Percentiles rank a stretch among this genome's conserved stretches.
phyloP scores from a whole-genome alignment of 2,888 invertebrate genomes.

The Ophion costatus region DNA sequence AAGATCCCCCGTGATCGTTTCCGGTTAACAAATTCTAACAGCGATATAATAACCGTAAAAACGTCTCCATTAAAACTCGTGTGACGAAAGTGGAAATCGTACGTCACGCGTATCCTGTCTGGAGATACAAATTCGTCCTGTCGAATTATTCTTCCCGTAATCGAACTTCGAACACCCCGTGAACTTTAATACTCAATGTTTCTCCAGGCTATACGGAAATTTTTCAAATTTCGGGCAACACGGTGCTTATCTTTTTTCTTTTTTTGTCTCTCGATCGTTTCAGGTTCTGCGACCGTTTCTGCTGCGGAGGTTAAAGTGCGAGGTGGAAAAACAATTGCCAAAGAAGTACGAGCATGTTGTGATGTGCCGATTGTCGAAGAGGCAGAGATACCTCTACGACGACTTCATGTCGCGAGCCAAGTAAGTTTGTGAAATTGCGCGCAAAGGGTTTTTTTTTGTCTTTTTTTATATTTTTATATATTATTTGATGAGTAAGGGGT shows the following conservation, averaged over 20 bases:
- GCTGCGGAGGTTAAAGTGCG: constrained; percentile 94
- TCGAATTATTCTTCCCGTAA: neutral
- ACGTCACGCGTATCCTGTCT: constrained; percentile 81
- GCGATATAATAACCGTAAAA: constrained; percentile 75
- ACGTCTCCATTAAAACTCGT: constrained; percentile 81
- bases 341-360: constrained; percentile 98
- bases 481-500: too few relatives aligned
- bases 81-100: constrained; percentile 75
- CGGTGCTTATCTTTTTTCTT: neutral
- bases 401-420: constrained; percentile 99
- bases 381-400: constrained; percentile 98
- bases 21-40: constrained; percentile 70
- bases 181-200: neutral
- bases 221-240: constrained; percentile 25
- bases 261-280: constrained; percentile 72
- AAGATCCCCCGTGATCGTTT: constrained; percentile 66
- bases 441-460: neutral
- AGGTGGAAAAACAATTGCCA: constrained; percentile 99
- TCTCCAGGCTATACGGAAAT: constrained; percentile 15
- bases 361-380: constrained; percentile 96
- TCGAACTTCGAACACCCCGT: neutral
- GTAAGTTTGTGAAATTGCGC: constrained; percentile 85
- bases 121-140: constrained; percentile 74
- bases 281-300: constrained; percentile 96
- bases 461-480: neutral